Conservation (phyloP, 2,113 vertebrate genomes). For the Rhizomys pruinosus region DNA sequence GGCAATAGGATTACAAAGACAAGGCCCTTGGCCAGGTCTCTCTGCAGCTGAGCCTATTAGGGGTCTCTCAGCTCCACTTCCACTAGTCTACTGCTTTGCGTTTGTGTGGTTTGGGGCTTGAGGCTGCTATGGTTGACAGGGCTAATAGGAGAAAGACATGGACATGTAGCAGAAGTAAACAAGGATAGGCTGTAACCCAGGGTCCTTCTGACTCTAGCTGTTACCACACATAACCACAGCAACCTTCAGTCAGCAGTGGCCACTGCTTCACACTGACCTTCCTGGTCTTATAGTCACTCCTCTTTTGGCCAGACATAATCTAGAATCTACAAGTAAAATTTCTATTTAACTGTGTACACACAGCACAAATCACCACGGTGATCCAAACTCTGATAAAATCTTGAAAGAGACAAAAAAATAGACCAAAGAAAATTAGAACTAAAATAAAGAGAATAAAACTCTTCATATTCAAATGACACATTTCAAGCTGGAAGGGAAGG, state of each 20-base stretch:
- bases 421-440: neutral
- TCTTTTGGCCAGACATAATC: neutral
- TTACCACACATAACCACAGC: neutral
- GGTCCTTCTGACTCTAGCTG: neutral
- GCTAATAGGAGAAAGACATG: neutral
- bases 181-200: neutral
- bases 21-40: neutral
- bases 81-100: neutral
- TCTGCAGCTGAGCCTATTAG: too few species aligned
- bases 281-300: neutral
- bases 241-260: neutral
- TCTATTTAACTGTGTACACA: neutral
- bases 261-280: neutral
- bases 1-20: neutral
- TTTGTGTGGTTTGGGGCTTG: neutral
- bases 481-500: too few species aligned
- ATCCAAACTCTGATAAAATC: neutral
- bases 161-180: neutral
- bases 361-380: neutral
- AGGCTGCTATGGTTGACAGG: neutral
- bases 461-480: neutral
- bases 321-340: neutral
- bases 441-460: neutral
- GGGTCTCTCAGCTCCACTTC: neutral
- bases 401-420: neutral